Evolutionary conservation across 2,888 invertebrate species (phyloP).

Genomic region (Isotomurus palustris): DNA sequence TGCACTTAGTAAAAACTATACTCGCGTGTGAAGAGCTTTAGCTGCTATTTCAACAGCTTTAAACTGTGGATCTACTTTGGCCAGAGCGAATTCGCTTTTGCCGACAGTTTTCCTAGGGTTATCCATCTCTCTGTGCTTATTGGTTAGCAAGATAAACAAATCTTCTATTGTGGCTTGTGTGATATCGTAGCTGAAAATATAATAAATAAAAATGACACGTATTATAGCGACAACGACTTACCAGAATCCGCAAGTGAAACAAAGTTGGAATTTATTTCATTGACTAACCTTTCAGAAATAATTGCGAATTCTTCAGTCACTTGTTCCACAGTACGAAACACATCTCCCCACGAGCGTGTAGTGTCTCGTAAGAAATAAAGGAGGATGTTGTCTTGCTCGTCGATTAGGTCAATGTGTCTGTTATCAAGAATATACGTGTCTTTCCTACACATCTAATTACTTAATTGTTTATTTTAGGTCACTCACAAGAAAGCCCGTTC

Average conservation of each 20-base stretch:
- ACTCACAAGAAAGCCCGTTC: slow-evolving; percentile 22
- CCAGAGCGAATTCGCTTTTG: background rate
- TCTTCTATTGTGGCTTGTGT: slow-evolving; percentile 36
- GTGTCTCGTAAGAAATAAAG: slow-evolving; percentile 35
- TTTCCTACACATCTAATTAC: background rate
- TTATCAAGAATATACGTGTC: background rate
- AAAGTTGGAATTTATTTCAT: too few species aligned
- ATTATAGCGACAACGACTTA: too few species aligned
- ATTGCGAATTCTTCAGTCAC: background rate
- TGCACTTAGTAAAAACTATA: too few species aligned
- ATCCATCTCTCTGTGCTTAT: slow-evolving; percentile 32
- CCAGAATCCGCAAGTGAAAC: too few species aligned
- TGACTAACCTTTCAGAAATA: slow-evolving; percentile 27
- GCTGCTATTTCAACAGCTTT: slow-evolving; percentile 9
- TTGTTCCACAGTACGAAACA: slow-evolving; percentile 14
- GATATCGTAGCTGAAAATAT: slow-evolving; percentile 27
- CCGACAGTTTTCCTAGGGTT: slow-evolving; percentile 21
- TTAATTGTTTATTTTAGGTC: background rate
- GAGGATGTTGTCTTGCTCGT: slow-evolving; percentile 37
- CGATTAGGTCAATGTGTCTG: slow-evolving; percentile 29
- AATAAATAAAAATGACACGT: too few species aligned
- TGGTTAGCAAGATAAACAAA: slow-evolving; percentile 33
- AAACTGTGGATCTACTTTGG: slow-evolving; percentile 17
- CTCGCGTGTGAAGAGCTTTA: slow-evolving; percentile 1
- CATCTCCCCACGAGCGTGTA: slow-evolving; percentile 24